A percentile compares a stretch with the other conserved stretches of the same genome.
Evolutionary conservation across 2,888 invertebrate genomes (phyloP).

Genomic region (Eristalis tenax): DNA sequence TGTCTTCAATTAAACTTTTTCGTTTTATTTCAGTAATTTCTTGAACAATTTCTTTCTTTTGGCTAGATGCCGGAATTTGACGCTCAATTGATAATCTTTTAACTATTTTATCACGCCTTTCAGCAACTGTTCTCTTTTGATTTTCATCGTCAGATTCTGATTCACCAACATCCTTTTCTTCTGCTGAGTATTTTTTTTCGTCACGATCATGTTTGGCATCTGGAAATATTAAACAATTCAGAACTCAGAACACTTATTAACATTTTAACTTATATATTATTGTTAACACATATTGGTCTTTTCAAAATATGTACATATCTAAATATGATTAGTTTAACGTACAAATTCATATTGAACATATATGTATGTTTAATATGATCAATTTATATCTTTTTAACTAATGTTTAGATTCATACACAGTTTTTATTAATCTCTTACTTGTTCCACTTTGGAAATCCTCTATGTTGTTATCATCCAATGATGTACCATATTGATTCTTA

Average conservation of each 20-base stretch:
- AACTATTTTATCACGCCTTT: conserved; percentile 88
- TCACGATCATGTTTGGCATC: conserved; percentile 83
- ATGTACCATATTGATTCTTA: conserved; percentile 5
- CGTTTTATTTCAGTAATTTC: conserved; percentile 88
- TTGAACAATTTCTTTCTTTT: conserved; percentile 88
- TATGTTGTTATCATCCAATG: conserved; percentile 74
- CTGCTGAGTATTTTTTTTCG: conserved; percentile 90
- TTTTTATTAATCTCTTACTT: conserved; percentile 32
- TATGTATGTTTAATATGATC: too few relatives aligned
- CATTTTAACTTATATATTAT: too few relatives aligned
- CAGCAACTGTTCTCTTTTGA: conserved; percentile 88
- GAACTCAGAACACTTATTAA: background rate
- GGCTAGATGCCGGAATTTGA: conserved; percentile 87
- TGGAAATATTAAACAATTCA: conserved; percentile 63
- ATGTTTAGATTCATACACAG: background rate
- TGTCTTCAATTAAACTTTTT: conserved; percentile 83
- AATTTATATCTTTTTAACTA: background rate
- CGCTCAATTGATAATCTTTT: conserved; percentile 87
- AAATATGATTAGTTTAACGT: background rate
- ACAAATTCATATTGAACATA: background rate
- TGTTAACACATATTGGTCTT: too few relatives aligned
- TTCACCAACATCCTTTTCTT: conserved; percentile 88
- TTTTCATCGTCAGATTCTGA: conserved; percentile 85
- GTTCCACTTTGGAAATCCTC: conserved; percentile 14
- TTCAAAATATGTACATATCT: background rate